These are phyloP conservation scores for Nymphicus hollandicus DNA, from an alignment of 2,113 vertebrate species.

Conservation along the genomic window DNA sequence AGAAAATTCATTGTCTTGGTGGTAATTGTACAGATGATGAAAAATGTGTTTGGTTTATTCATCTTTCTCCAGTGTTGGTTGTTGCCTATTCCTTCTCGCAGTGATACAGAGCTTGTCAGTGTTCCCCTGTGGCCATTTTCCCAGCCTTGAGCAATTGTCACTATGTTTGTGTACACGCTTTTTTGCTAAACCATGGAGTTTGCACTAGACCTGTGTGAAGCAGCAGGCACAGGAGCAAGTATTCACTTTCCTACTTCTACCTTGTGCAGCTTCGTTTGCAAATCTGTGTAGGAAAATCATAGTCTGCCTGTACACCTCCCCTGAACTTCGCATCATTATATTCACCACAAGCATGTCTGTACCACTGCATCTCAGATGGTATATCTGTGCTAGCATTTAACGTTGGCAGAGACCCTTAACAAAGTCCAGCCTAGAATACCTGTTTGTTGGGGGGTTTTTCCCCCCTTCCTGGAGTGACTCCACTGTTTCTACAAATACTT, in stretches of 20 bases:
- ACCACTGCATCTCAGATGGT: background rate
- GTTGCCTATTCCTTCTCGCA: background rate
- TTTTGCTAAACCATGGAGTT: background rate
- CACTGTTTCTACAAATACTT: background rate
- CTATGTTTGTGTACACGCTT: too few relatives aligned
- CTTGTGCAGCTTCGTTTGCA: background rate
- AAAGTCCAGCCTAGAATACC: background rate
- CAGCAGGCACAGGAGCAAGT: background rate
- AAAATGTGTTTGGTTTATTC: rapidly evolving
- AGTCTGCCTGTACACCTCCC: background rate
- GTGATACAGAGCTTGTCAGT: background rate
- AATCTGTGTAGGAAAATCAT: background rate
- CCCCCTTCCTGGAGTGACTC: background rate
- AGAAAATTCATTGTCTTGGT: background rate
- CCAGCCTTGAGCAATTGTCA: rapidly evolving
- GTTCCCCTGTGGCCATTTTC: rapidly evolving
- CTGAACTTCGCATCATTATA: background rate
- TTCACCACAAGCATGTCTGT: too few relatives aligned
- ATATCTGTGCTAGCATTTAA: too few relatives aligned
- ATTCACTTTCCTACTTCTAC: background rate
- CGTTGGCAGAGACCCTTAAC: rapidly evolving
- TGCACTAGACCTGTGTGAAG: background rate
- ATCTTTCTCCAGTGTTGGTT: rapidly evolving
- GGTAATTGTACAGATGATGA: rapidly evolving
- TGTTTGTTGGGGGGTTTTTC: rapidly evolving